A percentile compares a stretch with the other conserved stretches of the same genome.
phyloP scores from a whole-genome alignment of 2,113 vertebrate species.

The mouse (Mus musculus) region DNA sequence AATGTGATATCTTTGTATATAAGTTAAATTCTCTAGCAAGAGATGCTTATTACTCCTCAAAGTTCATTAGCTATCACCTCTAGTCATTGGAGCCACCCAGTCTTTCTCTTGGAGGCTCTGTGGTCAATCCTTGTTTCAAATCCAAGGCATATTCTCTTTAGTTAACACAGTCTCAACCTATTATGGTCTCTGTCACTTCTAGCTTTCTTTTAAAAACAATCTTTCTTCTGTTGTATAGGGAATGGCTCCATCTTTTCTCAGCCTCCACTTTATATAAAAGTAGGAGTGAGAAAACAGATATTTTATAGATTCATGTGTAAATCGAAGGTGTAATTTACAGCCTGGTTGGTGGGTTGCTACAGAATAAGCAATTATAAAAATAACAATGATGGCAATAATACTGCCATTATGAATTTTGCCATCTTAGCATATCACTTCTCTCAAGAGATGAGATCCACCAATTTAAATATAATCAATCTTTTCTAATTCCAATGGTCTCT shows the following conservation, averaged over 20 bases:
- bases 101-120: neutral
- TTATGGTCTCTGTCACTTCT: neutral
- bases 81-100: neutral
- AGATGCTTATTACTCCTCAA: constrained; percentile 39
- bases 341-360: neutral
- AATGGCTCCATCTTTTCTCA: neutral
- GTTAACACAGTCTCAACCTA: constrained; percentile 20
- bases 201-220: neutral
- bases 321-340: constrained; percentile 2
- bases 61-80: constrained; percentile 26
- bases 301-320: neutral
- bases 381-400: neutral
- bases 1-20: constrained; percentile 7
- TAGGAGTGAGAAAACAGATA: constrained; percentile 34
- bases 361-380: constrained; percentile 41
- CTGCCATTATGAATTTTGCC: constrained; percentile 13
- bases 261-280: constrained; percentile 32
- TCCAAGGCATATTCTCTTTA: neutral
- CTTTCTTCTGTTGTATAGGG: constrained; percentile 19
- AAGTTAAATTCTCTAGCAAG: constrained; percentile 19
- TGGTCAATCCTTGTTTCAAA: constrained; percentile 28
- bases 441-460: neutral
- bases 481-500: constrained; percentile 52
- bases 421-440: neutral
- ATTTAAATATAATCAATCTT: neutral